These are phyloP conservation scores for Cryptotermes secundus DNA, from an alignment of 1,140 invertebrate genomes.

Conservation along the genomic window DNA sequence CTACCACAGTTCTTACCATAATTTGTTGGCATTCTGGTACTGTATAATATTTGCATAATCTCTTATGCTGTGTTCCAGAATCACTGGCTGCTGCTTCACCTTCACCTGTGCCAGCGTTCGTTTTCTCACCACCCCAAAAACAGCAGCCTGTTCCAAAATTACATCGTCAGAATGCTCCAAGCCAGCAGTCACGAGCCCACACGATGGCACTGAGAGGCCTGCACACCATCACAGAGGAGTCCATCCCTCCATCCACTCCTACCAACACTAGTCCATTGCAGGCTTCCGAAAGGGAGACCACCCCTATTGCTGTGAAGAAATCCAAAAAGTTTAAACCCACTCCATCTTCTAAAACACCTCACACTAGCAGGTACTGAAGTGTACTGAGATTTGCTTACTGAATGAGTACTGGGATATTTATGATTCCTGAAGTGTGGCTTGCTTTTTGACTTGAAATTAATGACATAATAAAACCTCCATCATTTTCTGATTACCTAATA, in stretches of 20 bases:
- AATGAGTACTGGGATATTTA: too few relatives aligned
- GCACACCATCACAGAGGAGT: constrained; percentile 8
- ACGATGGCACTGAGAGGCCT: neutral
- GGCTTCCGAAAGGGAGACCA: neutral
- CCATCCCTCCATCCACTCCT: constrained; percentile 2
- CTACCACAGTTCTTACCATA: too few relatives aligned
- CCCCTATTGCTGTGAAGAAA: neutral
- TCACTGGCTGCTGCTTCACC: neutral
- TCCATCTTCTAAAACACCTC: neutral
- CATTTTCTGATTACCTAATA: too few relatives aligned
- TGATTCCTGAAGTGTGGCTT: too few relatives aligned
- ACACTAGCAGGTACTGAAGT: too few relatives aligned
- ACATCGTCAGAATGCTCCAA: neutral
- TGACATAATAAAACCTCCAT: too few relatives aligned
- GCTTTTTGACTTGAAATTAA: too few relatives aligned
- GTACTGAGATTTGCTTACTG: too few relatives aligned
- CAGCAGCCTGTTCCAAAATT: neutral
- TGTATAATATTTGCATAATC: too few relatives aligned
- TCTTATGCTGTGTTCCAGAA: too few relatives aligned
- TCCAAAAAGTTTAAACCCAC: neutral
- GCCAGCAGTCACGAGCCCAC: neutral
- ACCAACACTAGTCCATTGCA: neutral
- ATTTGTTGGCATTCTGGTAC: too few relatives aligned
- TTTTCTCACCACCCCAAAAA: neutral
- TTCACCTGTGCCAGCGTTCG: neutral